A percentile compares a stretch with the other conserved stretches of the same genome.
These are phyloP conservation scores for Cataglyphis rosenhaueri DNA, from an alignment of 2,888 invertebrate species.

Conservation along the genomic window DNA sequence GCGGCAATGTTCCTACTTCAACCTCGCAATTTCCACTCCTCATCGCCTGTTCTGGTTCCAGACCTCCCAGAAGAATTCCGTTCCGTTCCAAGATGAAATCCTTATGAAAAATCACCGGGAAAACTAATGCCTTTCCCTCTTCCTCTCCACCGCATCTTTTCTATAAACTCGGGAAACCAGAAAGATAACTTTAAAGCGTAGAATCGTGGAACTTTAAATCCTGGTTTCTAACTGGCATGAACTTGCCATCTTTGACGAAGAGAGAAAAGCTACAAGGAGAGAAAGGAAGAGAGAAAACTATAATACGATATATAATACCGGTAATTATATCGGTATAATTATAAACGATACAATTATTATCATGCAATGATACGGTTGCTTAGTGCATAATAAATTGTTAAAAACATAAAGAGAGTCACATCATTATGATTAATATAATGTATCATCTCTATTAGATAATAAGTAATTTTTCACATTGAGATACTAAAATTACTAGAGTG, in stretches of 20 bases:
- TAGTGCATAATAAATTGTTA: background rate
- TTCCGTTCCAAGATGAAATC: constrained; percentile 65
- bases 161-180: constrained; percentile 12
- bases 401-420: background rate
- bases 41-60: constrained; percentile 40
- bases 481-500: background rate
- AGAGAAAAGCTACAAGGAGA: background rate
- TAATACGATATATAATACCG: background rate
- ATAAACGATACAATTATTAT: background rate
- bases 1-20: constrained; percentile 62
- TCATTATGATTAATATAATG: background rate
- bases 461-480: background rate
- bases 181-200: constrained; percentile 38
- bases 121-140: constrained; percentile 40
- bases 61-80: constrained; percentile 7
- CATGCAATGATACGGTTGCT: background rate
- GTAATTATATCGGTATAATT: background rate
- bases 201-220: background rate
- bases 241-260: background rate
- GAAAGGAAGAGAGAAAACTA: background rate
- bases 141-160: background rate
- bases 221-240: constrained; percentile 2
- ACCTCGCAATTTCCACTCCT: constrained; percentile 57
- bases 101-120: constrained; percentile 69
- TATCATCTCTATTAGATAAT: background rate